Conservation (phyloP, 2,888 invertebrate species). For the Eristalinus aeneus region DNA sequence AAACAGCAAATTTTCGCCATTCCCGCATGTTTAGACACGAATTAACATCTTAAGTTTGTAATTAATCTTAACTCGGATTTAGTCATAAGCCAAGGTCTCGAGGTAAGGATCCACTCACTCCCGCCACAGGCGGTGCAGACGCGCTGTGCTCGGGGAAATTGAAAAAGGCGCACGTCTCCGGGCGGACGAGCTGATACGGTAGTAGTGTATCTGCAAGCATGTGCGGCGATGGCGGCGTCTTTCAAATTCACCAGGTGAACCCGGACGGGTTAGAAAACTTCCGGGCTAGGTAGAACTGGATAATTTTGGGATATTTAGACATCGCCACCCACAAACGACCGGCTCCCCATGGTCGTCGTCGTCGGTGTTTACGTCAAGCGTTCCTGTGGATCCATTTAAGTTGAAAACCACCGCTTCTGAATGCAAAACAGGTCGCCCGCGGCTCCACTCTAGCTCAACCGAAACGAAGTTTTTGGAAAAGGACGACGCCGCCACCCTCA, state of each 20-base stretch:
- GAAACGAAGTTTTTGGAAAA: conserved; percentile 21
- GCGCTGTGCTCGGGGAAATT: conserved; percentile 33
- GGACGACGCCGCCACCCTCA: neutral
- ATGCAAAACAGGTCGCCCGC: conserved; percentile 33
- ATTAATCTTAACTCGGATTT: conserved; percentile 74
- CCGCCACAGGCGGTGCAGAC: neutral
- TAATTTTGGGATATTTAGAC: conserved; percentile 48
- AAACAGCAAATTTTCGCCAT: conserved; percentile 61
- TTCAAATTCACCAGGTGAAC: conserved; percentile 8
- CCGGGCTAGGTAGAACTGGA: conserved; percentile 29
- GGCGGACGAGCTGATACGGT: neutral
- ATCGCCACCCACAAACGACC: neutral
- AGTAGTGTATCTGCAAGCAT: neutral
- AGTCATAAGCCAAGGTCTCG: conserved; percentile 67
- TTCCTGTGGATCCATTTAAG: conserved; percentile 31
- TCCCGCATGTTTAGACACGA: conserved; percentile 72
- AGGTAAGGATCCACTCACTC: conserved; percentile 31
- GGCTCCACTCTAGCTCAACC: neutral
- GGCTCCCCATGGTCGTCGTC: neutral
- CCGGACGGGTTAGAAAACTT: conserved; percentile 12
- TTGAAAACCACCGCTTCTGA: conserved; percentile 47
- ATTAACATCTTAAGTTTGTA: conserved; percentile 75
- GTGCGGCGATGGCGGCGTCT: neutral
- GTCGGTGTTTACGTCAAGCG: conserved; percentile 16
- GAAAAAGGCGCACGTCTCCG: conserved; percentile 17